Evolutionary conservation across 2,113 vertebrate genomes (phyloP), one percentile per base, ranked within the genome.

Genomic region (Pygoscelis antarcticus): DNA sequence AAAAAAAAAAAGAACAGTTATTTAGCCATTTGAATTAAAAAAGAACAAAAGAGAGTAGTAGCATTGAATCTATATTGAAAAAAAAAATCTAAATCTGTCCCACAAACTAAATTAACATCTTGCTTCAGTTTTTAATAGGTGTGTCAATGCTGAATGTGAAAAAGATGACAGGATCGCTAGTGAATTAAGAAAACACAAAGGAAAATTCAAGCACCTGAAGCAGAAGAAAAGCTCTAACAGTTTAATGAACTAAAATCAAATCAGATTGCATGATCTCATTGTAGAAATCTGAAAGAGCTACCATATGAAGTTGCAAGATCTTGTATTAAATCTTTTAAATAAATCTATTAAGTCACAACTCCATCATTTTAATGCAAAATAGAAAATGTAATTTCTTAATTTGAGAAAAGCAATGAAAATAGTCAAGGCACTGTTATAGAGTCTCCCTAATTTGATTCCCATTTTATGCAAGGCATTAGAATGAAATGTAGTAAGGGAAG

Each of bases 201-300:
- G 20, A 72, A 82, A 90, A 80, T 34, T 49, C 75, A 83, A 65
- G 25, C 16, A 77, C 36, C 32, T 84, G 42, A 94, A 95, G 74
- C 12, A 94, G 74, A 66, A 77, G 30, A 26, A 84, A 87, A 49
- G 34, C 19, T 69, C 38, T 69, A 77, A n/a, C 8, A 40, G 27
- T 54, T 69, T 62, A 92, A 83, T 26, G 30, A 95, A 76, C 9
- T 49, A 66, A 86, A 90, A 96, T 66, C 7, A 80, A 90, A 95
- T 77, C 58, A 92, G 15, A 58, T 74, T 74, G 15, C 34, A 19
- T 87, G 49, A 75, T 62, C 17, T 76, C 70, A 77, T 49, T 65
- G 18, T 29, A 83, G 17, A 90, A 81, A 83, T 80, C 34, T 64
- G 55, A 52, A 83, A 83, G 16, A 55, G 5, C 51, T 78, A 75